These are phyloP conservation scores for Ascidia mentula DNA, from an alignment of 23 tunicate species.

Conservation along the genomic window DNA sequence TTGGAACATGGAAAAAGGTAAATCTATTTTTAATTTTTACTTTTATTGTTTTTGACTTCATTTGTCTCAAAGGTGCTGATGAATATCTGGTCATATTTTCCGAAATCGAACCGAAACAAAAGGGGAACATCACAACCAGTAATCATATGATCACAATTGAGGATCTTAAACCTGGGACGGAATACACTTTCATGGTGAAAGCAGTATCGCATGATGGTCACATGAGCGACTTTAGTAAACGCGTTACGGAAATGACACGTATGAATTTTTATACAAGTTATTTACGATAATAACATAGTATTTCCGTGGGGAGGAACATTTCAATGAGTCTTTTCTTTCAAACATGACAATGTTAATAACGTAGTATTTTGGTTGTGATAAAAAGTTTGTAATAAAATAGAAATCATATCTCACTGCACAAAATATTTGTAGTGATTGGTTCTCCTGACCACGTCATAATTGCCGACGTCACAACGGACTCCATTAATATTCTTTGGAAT, in stretches of 20 bases:
- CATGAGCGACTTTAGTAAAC: conserved; percentile 4
- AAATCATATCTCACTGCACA: no score
- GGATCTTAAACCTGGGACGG: conserved; percentile 48
- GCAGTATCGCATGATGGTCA: conserved; percentile 43
- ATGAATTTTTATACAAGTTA: no score
- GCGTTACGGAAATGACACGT: conserved; percentile 46
- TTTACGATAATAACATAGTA: no score
- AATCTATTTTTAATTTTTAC: background rate
- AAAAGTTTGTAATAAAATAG: no score
- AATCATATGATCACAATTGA: conserved; percentile 6
- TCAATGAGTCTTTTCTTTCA: no score
- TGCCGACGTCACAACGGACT: conserved; percentile 23
- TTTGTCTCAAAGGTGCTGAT: conserved; percentile 13
- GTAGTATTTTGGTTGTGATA: no score
- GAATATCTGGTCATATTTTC: conserved; percentile 4
- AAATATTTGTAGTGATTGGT: conserved; percentile 41
- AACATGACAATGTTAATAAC: no score
- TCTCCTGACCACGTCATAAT: conserved; percentile 12
- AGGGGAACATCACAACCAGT: background rate
- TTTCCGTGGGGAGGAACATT: no score
- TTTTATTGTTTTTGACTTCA: background rate
- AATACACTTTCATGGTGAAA: conserved; percentile 37
- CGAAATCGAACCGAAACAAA: background rate
- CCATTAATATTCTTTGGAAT: conserved; percentile 42
- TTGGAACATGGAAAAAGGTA: conserved; percentile 19